Base-by-base conservation (phyloP, 2,888 invertebrate genomes). In the Drosophila pseudotakahashii region DNA sequence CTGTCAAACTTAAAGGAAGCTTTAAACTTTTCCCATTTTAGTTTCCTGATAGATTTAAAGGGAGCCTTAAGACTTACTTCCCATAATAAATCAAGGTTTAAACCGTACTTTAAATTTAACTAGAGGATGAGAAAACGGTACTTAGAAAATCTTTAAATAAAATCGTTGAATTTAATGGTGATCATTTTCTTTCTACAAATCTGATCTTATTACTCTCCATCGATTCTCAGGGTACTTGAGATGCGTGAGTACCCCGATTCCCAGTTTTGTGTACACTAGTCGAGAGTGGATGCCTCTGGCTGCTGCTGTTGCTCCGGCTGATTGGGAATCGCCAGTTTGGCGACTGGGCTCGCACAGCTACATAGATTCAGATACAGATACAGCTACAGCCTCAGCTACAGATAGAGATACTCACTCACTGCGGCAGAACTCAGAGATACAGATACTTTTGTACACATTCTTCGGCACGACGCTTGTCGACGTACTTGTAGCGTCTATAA, bases 291-390 rank as follows among this genome's bases (percentile, higher is more conserved):
- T 70, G 70, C 53, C 60, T 52, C 42, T 58, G 59, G 69, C 59
- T 45, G 48, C 62, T 77, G 37, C 63, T 57, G 45, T 54, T 58
- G 48, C 55, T 66, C 45, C 34, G 62, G 62, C 76, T 88, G 88
- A 84, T 85, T 81, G 89, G 87, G 87, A 89, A 88, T 89, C 89
- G 89, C 89, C 89, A 89, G 81, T 81, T 81, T 81, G 89, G 88
- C 88, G 89, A 79, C 88, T 78, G 59, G 16, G 50, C 54, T 9
- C 30, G 39, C 52, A 74, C 54, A 67, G 36, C 52, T 34, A 58
- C 52, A 74, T 51, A 67, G 36, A 48, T 26, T 37, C 39, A 60
- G 16, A 19, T 19, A 58, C 34, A 36, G 39, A 13, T 7, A 41
- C 39, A 57, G 16, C 26, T 26, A 26, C 26, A 26, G 26, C 26